phyloP scores from a whole-genome alignment of 2,113 vertebrate genomes.

The Phycodurus eques region DNA sequence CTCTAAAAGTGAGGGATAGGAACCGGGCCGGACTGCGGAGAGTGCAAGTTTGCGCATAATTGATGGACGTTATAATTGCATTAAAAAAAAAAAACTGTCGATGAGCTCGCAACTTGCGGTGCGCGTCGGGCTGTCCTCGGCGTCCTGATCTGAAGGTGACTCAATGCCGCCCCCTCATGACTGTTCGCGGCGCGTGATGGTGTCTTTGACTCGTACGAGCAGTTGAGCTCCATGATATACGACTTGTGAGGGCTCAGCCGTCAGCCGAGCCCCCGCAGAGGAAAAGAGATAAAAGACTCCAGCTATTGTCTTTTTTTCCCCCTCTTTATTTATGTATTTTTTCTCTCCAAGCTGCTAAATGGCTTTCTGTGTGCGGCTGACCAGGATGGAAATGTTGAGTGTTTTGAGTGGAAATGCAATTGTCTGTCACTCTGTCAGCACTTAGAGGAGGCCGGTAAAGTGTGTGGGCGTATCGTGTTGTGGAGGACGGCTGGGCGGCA shows the following conservation, averaged over 20 bases:
- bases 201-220: conserved; percentile 41
- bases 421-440: conserved; percentile 32
- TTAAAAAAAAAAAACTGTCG: neutral
- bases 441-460: neutral
- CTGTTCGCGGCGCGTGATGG: conserved; percentile 55
- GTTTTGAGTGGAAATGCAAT: conserved; percentile 40
- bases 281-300: conserved; percentile 54
- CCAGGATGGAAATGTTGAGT: conserved; percentile 31
- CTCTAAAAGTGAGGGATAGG: too few relatives aligned
- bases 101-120: neutral
- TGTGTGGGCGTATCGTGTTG: neutral
- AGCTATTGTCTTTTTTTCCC: conserved; percentile 50
- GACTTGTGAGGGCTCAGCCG: conserved; percentile 50
- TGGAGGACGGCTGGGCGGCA: fast-evolving
- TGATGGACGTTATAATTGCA: too few relatives aligned
- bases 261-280: conserved; percentile 41
- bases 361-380: conserved; percentile 35
- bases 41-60: too few relatives aligned
- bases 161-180: conserved; percentile 22
- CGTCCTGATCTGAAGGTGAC: conserved; percentile 47
- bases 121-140: too few relatives aligned
- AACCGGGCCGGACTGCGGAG: too few relatives aligned
- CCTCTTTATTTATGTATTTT: neutral
- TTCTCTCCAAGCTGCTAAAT: conserved; percentile 35
- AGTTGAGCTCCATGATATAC: conserved; percentile 60